These are phyloP conservation scores for Chloroceryle aenea DNA, from an alignment of 2,113 vertebrate species.

Conservation along the genomic window DNA sequence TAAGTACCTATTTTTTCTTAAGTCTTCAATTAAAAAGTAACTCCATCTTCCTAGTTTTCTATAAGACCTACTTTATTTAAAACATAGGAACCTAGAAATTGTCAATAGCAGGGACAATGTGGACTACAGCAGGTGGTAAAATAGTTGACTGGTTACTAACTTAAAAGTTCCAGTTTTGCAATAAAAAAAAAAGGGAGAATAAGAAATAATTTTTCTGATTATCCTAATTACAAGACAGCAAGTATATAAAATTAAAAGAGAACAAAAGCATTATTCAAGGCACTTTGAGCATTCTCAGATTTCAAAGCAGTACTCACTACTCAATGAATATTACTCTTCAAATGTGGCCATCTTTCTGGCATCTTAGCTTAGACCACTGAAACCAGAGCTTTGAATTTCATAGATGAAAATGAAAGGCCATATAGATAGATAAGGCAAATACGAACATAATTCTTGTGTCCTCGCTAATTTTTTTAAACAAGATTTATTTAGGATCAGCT, in stretches of 20 bases:
- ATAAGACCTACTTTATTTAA: background rate
- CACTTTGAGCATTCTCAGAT: background rate
- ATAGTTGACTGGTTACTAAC: background rate
- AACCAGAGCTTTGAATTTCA: background rate
- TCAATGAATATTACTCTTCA: background rate
- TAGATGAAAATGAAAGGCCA: background rate
- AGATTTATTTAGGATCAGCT: background rate
- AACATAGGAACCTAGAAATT: background rate
- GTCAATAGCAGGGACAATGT: background rate
- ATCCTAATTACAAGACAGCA: background rate
- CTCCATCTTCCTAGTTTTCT: background rate
- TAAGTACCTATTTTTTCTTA: background rate
- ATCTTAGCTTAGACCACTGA: background rate
- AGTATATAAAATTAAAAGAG: background rate
- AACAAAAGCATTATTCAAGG: background rate
- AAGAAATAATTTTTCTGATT: background rate
- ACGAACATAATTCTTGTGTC: background rate
- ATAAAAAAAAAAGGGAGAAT: background rate
- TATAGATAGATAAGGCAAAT: background rate
- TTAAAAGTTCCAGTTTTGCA: background rate
- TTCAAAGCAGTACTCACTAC: background rate
- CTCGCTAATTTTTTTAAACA: background rate
- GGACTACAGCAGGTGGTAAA: background rate
- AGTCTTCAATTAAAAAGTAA: background rate
- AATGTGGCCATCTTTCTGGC: background rate